These are phyloP conservation scores for Troglohyphantes excavatus DNA, from an alignment of 2,888 invertebrate species.

Conservation along the genomic window DNA sequence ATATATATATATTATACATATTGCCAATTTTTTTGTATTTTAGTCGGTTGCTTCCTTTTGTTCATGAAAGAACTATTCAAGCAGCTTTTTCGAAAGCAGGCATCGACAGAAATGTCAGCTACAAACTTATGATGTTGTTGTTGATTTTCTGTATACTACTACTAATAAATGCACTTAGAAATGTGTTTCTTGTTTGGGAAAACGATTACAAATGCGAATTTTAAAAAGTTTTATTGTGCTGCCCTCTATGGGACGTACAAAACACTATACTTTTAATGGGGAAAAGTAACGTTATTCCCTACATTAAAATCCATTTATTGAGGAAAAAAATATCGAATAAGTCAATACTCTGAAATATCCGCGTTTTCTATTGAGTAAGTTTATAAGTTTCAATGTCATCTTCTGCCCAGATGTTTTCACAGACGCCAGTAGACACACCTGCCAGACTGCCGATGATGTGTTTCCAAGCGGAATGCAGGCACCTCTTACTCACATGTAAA, in stretches of 20 bases:
- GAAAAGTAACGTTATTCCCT: not conserved
- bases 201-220: no score
- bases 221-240: slow-evolving; percentile 22
- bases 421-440: slow-evolving; percentile 50
- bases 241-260: slow-evolving; percentile 3
- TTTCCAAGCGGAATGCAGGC: slow-evolving; percentile 27
- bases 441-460: slow-evolving; percentile 14
- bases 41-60: no score
- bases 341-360: not conserved
- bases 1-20: no score
- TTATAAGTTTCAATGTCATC: slow-evolving; percentile 40
- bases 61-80: no score
- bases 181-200: no score
- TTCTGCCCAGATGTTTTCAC: slow-evolving; percentile 39
- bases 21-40: no score
- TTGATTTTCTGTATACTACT: no score
- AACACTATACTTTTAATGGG: not conserved
- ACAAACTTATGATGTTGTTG: no score
- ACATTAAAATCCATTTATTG: not conserved
- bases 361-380: slow-evolving; percentile 19
- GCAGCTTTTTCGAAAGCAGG: no score
- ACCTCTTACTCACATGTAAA: slow-evolving; percentile 40
- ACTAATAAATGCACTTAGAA: no score
- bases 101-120: no score
- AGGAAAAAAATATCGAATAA: no score